Percentiles rank a stretch among this genome's conserved stretches.
Conservation (phyloP, 2,888 invertebrate genomes). For the Netelia virgata region DNA sequence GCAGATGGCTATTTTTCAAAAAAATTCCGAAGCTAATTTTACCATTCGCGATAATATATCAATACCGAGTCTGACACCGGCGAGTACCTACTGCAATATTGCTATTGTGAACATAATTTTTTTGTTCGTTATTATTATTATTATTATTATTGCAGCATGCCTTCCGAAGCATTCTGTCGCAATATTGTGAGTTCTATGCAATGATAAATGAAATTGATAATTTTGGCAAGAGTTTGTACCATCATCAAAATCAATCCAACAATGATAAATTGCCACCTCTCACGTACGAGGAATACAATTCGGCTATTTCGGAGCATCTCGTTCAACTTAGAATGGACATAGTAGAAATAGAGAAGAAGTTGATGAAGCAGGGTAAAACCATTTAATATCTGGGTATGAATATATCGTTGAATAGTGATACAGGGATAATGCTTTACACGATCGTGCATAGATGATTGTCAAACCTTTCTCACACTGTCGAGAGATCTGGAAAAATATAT, state of each 20-base stretch:
- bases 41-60: slow-evolving; percentile 77
- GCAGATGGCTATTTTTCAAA: slow-evolving; percentile 78
- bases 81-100: slow-evolving; percentile 64
- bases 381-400: not conserved
- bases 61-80: slow-evolving; percentile 81
- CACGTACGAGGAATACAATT: slow-evolving; percentile 85
- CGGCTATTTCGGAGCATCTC: slow-evolving; percentile 83
- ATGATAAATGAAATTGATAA: slow-evolving; percentile 82
- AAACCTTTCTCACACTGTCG: slow-evolving; percentile 84
- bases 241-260: slow-evolving; percentile 46
- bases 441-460: slow-evolving; percentile 75
- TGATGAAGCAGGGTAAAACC: slow-evolving; percentile 82
- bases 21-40: slow-evolving; percentile 72
- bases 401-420: slow-evolving; percentile 50
- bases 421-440: too few relatives aligned
- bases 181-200: slow-evolving; percentile 78
- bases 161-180: slow-evolving; percentile 78
- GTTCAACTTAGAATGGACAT: slow-evolving; percentile 82
- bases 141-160: slow-evolving; percentile 73
- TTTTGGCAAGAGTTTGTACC: slow-evolving; percentile 82
- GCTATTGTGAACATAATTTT: not conserved
- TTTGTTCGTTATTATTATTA: not conserved
- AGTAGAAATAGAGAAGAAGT: slow-evolving; percentile 82
- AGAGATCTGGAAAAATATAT: slow-evolving; percentile 81
- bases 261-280: slow-evolving; percentile 80